Base-by-base conservation (phyloP, 1,140 invertebrate genomes). In the Heterodera schachtii region DNA sequence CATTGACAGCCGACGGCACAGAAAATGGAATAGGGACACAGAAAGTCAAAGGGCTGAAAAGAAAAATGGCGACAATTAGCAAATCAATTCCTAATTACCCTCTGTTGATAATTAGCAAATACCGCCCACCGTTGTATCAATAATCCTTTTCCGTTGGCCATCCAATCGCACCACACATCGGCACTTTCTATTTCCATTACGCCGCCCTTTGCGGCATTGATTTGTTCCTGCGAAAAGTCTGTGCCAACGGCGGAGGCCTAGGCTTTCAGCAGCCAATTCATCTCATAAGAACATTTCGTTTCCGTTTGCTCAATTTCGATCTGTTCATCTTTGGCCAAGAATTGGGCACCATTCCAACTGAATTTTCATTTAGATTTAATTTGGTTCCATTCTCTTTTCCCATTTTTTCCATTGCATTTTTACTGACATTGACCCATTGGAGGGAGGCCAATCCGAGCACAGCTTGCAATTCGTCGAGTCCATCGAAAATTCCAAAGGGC, bases 1-100 rank as follows among this genome's bases (percentile, higher is more conserved):
- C 87, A 89, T 66, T 84, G 79, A 75, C 87, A 89, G 19, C 82
- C 75, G 5, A 85, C 83, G 52, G 85, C 88, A 80, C 87, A 89
- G 9, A 82, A 80, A 31, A 83, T 1, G 0, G 74, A 31, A 44
- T 85, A 85, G 4, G 73, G 31, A 43, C 84, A 85, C 43, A 85
- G 57, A 43, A 84, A 85, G 31, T 85, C 84, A 44, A 57, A 78
- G 7, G 52, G 3, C 57, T 69, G 7, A 2, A 69, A 66, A 66
- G 31, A 13, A 7, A 64, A 67, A 19, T 67, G n/a, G 49, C 13
- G 49, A 21, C 31, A 31, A 31, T 31, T 31, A 31, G 11, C 49
- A 52, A 52, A 52, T 8, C 49, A 52, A 52, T 52, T 31, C 31
- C 31, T 31, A 31, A 31, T 31, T 31, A 31, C 31, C 31, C 31